Conservation (phyloP, 92 coral and sea anemone genomes). For the Palythoa caribaeorum region DNA sequence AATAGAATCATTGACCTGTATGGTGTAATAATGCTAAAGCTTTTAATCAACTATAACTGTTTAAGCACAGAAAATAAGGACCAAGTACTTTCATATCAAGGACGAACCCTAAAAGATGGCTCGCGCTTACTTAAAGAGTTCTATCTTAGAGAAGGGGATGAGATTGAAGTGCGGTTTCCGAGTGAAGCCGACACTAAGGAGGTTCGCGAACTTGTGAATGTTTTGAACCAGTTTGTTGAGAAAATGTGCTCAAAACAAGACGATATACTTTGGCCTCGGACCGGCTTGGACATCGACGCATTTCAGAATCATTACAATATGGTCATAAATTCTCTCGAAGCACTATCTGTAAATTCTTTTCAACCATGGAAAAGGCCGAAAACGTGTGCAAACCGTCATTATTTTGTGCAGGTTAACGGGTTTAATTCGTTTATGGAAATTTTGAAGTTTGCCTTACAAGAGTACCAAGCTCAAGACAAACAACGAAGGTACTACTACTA, state of each 20-base stretch:
- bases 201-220: constrained; percentile 1
- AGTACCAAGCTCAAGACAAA: neutral
- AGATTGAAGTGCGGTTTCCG: constrained; percentile 51
- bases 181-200: constrained; percentile 29
- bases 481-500: constrained; percentile 9
- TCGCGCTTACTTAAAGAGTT: constrained; percentile 58
- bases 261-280: neutral
- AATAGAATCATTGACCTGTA: neutral
- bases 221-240: constrained; percentile 18
- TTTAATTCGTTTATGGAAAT: constrained; percentile 34
- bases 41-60: constrained; percentile 21
- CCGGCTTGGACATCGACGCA: neutral
- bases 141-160: constrained; percentile 80
- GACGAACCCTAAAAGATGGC: constrained; percentile 52
- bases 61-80: constrained; percentile 38
- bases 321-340: constrained; percentile 38
- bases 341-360: constrained; percentile 20
- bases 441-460: constrained; percentile 37
- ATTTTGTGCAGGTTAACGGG: constrained; percentile 57
- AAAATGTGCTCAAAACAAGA: constrained; percentile 8
- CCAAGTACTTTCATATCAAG: constrained; percentile 67
- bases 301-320: neutral
- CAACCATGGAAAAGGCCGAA: constrained; percentile 50
- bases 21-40: neutral
- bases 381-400: constrained; percentile 51